These are phyloP conservation scores for Melozone crissalis DNA, from an alignment of 2,113 vertebrate species.

Conservation along the genomic window DNA sequence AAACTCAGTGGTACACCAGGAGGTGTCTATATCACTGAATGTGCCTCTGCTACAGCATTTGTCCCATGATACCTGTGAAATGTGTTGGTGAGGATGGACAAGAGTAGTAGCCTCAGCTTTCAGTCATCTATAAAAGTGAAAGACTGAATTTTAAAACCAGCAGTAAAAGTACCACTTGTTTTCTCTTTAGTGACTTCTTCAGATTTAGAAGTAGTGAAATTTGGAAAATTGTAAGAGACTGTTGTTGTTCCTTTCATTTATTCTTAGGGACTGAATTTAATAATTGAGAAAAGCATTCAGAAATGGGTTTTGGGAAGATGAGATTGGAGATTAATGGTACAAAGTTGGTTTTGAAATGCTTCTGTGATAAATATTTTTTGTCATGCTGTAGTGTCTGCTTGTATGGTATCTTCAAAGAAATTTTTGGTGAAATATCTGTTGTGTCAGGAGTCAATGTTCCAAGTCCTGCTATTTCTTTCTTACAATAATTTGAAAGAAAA, in stretches of 20 bases:
- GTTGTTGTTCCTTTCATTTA: not conserved
- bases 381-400: not conserved
- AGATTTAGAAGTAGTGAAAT: not conserved
- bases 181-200: not conserved
- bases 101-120: not conserved
- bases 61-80: not conserved
- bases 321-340: not conserved
- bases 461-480: not conserved
- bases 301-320: not conserved
- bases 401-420: not conserved
- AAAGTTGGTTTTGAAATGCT: not conserved
- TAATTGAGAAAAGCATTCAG: not conserved
- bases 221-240: not conserved
- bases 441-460: not conserved
- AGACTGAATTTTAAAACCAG: not conserved
- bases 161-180: not conserved
- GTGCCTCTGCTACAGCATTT: not conserved
- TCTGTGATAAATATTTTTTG: not conserved
- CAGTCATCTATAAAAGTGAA: not conserved
- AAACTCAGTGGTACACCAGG: not conserved
- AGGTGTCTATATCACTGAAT: accelerated
- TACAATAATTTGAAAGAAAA: not conserved
- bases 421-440: not conserved
- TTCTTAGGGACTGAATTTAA: not conserved
- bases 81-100: not conserved